phyloP scores from a whole-genome alignment of 2,888 invertebrate genomes.

The Cryptus viduatorius region DNA sequence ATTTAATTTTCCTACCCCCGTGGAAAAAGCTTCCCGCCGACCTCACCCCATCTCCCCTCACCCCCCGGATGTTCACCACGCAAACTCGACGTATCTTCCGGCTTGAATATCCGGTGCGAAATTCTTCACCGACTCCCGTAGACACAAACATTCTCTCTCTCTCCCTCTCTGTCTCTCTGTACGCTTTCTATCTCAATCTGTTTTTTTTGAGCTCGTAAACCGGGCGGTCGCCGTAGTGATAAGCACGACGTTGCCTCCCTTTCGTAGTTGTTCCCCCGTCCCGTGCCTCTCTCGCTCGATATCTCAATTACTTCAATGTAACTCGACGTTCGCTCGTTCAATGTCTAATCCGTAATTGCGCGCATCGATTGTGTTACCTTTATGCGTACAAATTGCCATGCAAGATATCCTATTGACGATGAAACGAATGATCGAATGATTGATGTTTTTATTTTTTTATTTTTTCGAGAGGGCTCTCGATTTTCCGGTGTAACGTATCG shows the following conservation, averaged over 20 bases:
- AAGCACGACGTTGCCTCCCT: constrained; percentile 25
- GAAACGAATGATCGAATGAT: background rate
- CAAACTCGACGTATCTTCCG: constrained; percentile 64
- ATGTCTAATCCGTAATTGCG: constrained; percentile 31
- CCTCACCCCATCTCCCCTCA: constrained; percentile 28
- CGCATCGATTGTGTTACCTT: constrained; percentile 22
- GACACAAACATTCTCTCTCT: constrained; percentile 11
- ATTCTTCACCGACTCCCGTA: constrained; percentile 56
- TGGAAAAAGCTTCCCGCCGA: constrained; percentile 58
- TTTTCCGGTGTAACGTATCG: background rate
- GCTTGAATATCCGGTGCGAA: constrained; percentile 68
- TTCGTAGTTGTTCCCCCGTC: background rate
- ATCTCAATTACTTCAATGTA: constrained; percentile 32
- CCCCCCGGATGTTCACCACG: constrained; percentile 39
- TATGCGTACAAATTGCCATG: background rate
- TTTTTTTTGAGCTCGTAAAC: constrained; percentile 12
- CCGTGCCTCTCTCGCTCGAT: background rate
- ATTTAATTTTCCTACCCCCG: constrained; percentile 66
- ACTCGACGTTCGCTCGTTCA: constrained; percentile 35
- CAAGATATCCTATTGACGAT: background rate
- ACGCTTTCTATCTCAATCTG: constrained; percentile 58
- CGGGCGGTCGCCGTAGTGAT: constrained; percentile 47
- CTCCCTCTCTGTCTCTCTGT: constrained; percentile 20
- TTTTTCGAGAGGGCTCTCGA: background rate
- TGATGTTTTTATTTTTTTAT: background rate